These are phyloP conservation scores for Pteruthius melanotis DNA, from an alignment of 2,113 vertebrate genomes.

Conservation along the genomic window DNA sequence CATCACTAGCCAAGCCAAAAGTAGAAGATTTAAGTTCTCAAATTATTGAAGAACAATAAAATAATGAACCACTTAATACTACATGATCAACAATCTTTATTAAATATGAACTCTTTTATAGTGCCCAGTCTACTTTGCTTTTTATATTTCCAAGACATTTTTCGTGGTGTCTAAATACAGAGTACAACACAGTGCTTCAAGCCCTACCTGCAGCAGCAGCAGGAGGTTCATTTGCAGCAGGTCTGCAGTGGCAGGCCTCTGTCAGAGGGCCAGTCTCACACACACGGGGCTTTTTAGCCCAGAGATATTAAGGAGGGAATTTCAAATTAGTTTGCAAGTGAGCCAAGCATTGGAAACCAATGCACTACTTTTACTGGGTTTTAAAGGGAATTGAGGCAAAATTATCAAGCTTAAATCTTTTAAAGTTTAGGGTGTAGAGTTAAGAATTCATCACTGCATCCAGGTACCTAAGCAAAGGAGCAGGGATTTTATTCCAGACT, in stretches of 20 bases:
- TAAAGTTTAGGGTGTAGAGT: neutral
- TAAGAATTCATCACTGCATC: neutral
- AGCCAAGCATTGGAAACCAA: neutral
- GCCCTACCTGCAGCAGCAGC: neutral
- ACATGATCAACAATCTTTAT: neutral
- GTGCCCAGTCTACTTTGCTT: neutral
- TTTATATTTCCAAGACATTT: neutral
- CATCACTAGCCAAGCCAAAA: constrained; percentile 14
- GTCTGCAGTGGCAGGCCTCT: neutral
- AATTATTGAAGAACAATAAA: constrained; percentile 29
- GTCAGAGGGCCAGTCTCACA: neutral
- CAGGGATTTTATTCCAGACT: neutral
- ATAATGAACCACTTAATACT: neutral
- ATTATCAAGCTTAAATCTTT: neutral
- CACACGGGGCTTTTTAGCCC: fast-evolving
- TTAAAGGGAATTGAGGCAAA: neutral
- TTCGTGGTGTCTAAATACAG: neutral
- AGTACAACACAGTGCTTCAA: neutral
- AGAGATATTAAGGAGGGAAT: neutral
- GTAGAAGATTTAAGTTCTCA: neutral
- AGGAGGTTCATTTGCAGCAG: neutral
- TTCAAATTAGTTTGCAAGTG: neutral
- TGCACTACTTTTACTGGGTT: neutral
- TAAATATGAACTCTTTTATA: neutral
- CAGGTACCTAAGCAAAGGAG: neutral